Evolutionary conservation across 2,888 invertebrate species (phyloP), one percentile per base, ranked within the genome.

Genomic region (Limenitis camilla): DNA sequence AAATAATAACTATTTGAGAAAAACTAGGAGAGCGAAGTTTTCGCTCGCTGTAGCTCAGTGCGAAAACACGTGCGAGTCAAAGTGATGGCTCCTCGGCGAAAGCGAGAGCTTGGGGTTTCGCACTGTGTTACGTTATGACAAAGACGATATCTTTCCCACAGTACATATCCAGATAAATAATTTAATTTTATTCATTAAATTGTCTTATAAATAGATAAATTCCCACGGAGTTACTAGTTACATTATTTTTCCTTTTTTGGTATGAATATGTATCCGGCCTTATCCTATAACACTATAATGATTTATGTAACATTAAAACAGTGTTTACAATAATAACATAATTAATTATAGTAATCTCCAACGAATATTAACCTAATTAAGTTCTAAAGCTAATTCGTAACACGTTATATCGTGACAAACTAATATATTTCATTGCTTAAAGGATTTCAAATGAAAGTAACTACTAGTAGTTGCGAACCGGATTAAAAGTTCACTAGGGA

Each of bases 401-500:
- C 49, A 53, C 49, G 57, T 58, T 64, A 61, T 63, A 57, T 47
- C 65, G 59, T 65, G 67, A 65, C 63, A 64, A 62, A 61, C 57
- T 59, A 53, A 61, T 61, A 62, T 66, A 65, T 68, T 66, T 65
- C 64, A 62, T 62, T 63, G 76, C 67, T 73, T 76, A 67, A 53
- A 62, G 72, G 73, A 68, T 76, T 76, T 66, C 58, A 62, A 72
- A 74, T 63, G 65, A 64, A 69, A 73, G 69, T 73, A 65, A 63
- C 44, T 53, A 52, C 55, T 56, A 56, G 59, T 69, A 76, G 70
- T 76, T 69, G 50, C 65, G 58, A 65, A 72, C 72, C 70, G 76
- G 78, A 78, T 81, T 79, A 75, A 76, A 75, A 76, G 73, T 74
- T 72, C 58, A 65, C 62, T 64, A 55, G 48, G 65, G 66, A 66